These are phyloP conservation scores for Drosophila guanche DNA, from an alignment of 1,140 invertebrate genomes.

Conservation along the genomic window DNA sequence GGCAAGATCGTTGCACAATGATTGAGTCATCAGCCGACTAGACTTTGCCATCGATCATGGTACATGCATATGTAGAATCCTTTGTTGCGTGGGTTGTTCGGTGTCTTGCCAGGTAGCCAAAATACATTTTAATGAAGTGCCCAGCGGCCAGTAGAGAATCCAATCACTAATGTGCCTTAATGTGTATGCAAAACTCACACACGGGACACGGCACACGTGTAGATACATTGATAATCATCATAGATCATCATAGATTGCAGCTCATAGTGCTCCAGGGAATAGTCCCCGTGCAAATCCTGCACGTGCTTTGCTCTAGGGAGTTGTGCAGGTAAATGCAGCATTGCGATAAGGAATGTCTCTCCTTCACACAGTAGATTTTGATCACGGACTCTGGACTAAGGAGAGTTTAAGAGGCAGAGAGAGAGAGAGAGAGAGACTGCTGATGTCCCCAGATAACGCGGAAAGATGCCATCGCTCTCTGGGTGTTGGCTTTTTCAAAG, in stretches of 20 bases:
- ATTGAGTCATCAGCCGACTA: slow-evolving; percentile 65
- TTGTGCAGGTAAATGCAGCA: slow-evolving; percentile 1
- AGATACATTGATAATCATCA: slow-evolving; percentile 26
- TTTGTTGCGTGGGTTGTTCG: slow-evolving; percentile 14
- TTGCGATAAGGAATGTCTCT: slow-evolving; percentile 22
- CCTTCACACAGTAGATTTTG: not conserved
- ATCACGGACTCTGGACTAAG: not conserved
- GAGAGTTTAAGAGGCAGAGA: not conserved
- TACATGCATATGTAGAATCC: not conserved
- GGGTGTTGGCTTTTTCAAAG: no score
- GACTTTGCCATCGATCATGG: slow-evolving; percentile 18
- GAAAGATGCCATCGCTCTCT: no score
- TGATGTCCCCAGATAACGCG: slow-evolving; percentile 7
- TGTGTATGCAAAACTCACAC: slow-evolving; percentile 65
- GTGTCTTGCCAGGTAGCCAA: slow-evolving; percentile 51
- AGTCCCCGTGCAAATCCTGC: slow-evolving; percentile 5
- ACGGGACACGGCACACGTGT: slow-evolving; percentile 15
- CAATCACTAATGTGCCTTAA: slow-evolving; percentile 58
- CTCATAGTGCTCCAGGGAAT: slow-evolving; percentile 39
- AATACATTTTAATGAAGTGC: slow-evolving; percentile 74
- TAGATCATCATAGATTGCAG: slow-evolving; percentile 9
- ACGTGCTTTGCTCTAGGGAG: slow-evolving; percentile 23
- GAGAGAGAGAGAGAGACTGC: not conserved
- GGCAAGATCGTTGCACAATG: slow-evolving; percentile 50
- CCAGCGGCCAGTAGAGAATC: slow-evolving; percentile 3